phyloP scores from a whole-genome alignment of 1,140 invertebrate species.

The Lepeophtheirus salmonis region DNA sequence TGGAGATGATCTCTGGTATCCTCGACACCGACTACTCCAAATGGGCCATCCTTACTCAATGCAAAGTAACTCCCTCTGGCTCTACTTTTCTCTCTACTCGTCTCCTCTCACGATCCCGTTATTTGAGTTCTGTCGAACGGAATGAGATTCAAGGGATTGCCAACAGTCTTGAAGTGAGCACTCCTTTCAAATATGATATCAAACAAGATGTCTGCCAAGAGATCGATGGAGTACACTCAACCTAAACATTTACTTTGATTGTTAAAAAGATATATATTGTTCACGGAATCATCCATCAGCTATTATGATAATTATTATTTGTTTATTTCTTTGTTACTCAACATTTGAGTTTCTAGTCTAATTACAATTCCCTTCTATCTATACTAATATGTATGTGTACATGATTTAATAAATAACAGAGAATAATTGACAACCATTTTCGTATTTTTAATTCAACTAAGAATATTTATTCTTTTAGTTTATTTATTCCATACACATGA shows the following conservation, averaged over 20 bases:
- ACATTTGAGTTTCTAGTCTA: no score
- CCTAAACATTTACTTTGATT: background rate
- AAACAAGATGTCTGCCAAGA: constrained; percentile 7
- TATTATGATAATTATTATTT: background rate
- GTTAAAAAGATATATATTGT: background rate
- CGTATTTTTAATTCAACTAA: no score
- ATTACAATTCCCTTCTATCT: no score
- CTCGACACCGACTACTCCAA: constrained; percentile 9
- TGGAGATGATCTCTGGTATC: constrained; percentile 3
- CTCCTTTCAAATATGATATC: background rate
- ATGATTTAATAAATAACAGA: no score
- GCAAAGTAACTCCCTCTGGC: background rate
- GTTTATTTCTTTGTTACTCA: no score
- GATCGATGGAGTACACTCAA: background rate
- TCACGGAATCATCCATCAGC: background rate
- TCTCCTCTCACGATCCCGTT: background rate
- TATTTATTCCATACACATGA: no score
- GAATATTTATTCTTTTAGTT: no score
- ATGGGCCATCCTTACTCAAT: constrained; percentile 10
- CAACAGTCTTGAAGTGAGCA: background rate
- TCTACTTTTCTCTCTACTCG: constrained; percentile 5
- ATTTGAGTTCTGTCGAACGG: background rate
- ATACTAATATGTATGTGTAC: no score
- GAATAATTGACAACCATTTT: no score
- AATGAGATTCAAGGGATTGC: background rate